Percentiles rank a stretch among this genome's conserved stretches.
These are phyloP conservation scores for Enteromius fasciolatus DNA, from an alignment of 2,797 vertebrate genomes.

Conservation along the genomic window DNA sequence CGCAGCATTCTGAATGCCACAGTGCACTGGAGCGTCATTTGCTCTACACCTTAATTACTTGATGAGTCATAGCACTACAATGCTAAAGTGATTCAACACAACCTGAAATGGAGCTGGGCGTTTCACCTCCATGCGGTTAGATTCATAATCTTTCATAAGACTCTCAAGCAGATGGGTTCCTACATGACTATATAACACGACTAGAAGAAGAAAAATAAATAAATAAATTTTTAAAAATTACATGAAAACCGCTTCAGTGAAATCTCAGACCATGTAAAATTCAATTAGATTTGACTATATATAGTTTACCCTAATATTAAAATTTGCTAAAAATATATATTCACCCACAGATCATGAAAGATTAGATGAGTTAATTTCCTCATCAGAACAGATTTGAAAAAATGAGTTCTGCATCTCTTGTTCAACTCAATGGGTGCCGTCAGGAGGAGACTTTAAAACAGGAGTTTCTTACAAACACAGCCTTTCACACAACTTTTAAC, in stretches of 20 bases:
- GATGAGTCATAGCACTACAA: slow-evolving; percentile 27
- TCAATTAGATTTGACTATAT: not conserved
- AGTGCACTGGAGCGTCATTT: not conserved
- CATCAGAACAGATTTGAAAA: not conserved
- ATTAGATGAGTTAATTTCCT: not conserved
- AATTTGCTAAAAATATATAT: not conserved
- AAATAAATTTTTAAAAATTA: not conserved
- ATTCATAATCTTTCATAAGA: not conserved
- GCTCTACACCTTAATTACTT: slow-evolving; percentile 12
- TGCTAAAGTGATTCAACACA: slow-evolving; percentile 2
- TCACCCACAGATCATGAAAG: not conserved
- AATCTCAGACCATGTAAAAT: not conserved
- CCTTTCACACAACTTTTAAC: not conserved
- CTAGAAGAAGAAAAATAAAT: too few relatives aligned
- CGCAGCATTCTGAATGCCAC: not conserved
- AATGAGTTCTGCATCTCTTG: not conserved
- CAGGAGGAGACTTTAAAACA: not conserved
- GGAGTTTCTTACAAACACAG: not conserved
- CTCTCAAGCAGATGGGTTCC: not conserved
- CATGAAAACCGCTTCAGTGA: not conserved
- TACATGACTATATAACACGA: not conserved
- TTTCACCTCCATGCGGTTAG: slow-evolving; percentile 11
- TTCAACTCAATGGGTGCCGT: not conserved
- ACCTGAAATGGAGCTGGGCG: not conserved
- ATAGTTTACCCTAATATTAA: not conserved